These are phyloP conservation scores for Sebastolobus altivelis DNA, from an alignment of 2,797 vertebrate species.

Conservation along the genomic window DNA sequence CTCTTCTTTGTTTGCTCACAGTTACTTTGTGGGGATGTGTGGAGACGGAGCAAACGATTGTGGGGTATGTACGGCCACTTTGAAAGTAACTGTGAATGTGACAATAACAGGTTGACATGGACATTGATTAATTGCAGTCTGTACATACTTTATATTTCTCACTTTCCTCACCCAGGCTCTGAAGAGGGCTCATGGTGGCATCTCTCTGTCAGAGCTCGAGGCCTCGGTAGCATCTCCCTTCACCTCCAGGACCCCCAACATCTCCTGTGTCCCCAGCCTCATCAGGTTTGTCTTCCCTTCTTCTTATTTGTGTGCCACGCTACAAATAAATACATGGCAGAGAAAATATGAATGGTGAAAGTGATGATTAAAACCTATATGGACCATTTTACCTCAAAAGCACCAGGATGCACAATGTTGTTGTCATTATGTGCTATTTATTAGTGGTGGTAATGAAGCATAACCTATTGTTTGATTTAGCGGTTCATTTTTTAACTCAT, in stretches of 20 bases:
- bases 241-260: constrained; percentile 96
- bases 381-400: not conserved
- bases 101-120: not conserved
- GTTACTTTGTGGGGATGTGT: constrained; percentile 99
- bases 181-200: constrained; percentile 95
- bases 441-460: not conserved
- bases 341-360: not conserved
- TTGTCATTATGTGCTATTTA: not conserved
- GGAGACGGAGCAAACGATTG: constrained; percentile 99
- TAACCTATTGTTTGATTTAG: not conserved
- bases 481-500: not conserved
- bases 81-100: not conserved
- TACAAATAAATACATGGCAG: not conserved
- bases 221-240: constrained; percentile 98
- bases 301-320: not conserved
- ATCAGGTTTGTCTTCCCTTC: constrained; percentile 86
- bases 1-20: constrained; percentile 66
- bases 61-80: constrained; percentile 88
- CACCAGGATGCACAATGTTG: not conserved
- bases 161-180: constrained; percentile 86
- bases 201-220: constrained; percentile 97
- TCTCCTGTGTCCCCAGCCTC: constrained; percentile 96
- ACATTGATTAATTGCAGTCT: not conserved
- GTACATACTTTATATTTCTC: not conserved
- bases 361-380: not conserved